Percentiles rank a stretch among this genome's conserved stretches.
Evolutionary conservation across 2,888 invertebrate species (phyloP).

Genomic region (Conomelus anceps): DNA sequence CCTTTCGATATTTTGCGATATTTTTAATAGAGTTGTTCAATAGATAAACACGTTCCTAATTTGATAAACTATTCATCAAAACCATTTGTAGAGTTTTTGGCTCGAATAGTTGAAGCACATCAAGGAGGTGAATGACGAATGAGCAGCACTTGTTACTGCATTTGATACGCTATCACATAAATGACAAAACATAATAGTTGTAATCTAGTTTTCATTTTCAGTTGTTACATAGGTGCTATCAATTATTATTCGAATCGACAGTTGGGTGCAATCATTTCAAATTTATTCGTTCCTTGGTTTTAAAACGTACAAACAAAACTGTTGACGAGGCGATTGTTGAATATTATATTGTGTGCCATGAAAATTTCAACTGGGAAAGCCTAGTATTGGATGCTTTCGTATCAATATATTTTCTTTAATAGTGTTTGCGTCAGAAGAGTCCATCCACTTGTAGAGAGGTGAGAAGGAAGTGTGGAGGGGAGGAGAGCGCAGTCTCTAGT

Average conservation of each 20-base stretch:
- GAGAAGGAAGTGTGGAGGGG: neutral
- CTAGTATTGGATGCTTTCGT: neutral
- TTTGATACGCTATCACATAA: neutral
- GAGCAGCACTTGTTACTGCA: too few species aligned
- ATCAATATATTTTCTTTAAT: too few species aligned
- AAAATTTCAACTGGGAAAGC: neutral
- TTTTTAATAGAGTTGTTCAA: neutral
- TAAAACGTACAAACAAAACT: neutral
- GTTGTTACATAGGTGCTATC: neutral
- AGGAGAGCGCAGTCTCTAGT: neutral
- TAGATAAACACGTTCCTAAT: neutral
- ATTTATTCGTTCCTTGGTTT: neutral
- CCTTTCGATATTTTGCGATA: neutral
- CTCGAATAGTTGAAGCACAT: too few species aligned
- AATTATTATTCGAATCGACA: neutral
- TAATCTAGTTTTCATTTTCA: neutral
- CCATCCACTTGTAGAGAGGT: neutral
- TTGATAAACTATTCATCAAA: too few species aligned
- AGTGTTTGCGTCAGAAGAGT: neutral
- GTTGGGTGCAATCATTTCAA: neutral
- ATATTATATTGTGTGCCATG: neutral
- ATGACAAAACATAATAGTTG: neutral
- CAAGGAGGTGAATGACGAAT: too few species aligned
- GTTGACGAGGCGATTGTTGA: neutral
- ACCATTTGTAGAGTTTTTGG: neutral